Conservation (phyloP, 2,888 invertebrate species). For the Campoplex capitator region DNA sequence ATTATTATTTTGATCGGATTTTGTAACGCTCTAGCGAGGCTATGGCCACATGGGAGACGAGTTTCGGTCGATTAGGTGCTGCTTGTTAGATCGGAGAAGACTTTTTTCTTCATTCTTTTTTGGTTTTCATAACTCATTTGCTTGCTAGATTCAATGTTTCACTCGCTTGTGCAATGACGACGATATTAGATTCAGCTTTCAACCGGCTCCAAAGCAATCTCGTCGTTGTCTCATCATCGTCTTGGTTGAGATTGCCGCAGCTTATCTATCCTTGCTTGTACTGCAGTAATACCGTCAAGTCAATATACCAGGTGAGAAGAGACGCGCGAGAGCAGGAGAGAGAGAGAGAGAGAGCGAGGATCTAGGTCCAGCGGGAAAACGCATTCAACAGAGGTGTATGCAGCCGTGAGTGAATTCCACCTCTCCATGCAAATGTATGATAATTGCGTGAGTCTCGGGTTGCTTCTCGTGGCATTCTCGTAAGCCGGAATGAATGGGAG, state of each 20-base stretch:
- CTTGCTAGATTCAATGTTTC: neutral
- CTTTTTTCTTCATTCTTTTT: neutral
- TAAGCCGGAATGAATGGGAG: conserved; percentile 32
- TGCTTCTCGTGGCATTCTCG: conserved; percentile 3
- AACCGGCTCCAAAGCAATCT: conserved; percentile 58
- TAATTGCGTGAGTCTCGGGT: conserved; percentile 64
- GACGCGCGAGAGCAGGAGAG: conserved; percentile 23
- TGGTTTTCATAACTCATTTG: neutral
- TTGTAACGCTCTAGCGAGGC: neutral
- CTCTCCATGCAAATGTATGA: conserved; percentile 71
- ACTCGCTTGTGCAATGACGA: neutral
- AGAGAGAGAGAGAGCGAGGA: conserved; percentile 18
- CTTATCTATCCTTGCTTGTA: conserved; percentile 49
- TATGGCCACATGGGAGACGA: neutral
- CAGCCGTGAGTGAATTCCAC: conserved; percentile 59
- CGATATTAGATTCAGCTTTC: conserved; percentile 26
- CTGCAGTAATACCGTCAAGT: conserved; percentile 46
- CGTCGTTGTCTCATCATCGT: conserved; percentile 56
- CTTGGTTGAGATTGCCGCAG: conserved; percentile 54
- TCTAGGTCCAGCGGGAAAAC: conserved; percentile 47
- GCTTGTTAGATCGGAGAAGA: neutral
- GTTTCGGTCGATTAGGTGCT: neutral
- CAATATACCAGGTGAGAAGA: conserved; percentile 56
- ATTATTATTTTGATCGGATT: neutral
- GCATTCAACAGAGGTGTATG: conserved; percentile 30